Conservation (phyloP, 2,797 vertebrate species). For the Trachurus trachurus region DNA sequence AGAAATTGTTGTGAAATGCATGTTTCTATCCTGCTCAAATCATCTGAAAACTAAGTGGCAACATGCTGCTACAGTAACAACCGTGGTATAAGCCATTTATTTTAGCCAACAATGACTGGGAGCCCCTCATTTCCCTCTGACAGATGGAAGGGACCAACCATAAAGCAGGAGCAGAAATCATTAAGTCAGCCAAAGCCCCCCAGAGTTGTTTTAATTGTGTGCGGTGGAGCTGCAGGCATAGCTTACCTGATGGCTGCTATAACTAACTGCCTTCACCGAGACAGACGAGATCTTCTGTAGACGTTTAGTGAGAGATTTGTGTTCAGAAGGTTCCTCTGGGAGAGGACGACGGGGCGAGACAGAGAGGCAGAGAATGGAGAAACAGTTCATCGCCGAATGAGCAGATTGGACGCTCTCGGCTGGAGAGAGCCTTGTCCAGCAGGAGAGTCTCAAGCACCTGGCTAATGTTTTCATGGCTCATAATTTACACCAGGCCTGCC, state of each 20-base stretch:
- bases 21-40: constrained; percentile 12
- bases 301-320: constrained; percentile 79
- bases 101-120: constrained; percentile 73
- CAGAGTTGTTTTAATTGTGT: constrained; percentile 80
- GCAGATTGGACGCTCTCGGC: constrained; percentile 70
- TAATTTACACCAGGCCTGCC: constrained; percentile 71
- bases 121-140: constrained; percentile 75
- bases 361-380: constrained; percentile 42
- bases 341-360: constrained; percentile 49
- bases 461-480: constrained; percentile 81
- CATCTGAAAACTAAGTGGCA: constrained; percentile 40
- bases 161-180: constrained; percentile 80
- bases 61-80: constrained; percentile 51
- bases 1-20: too few relatives aligned
- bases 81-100: constrained; percentile 58
- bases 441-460: constrained; percentile 80
- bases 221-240: constrained; percentile 65
- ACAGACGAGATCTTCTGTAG: constrained; percentile 69
- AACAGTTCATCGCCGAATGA: constrained; percentile 49
- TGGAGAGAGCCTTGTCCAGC: constrained; percentile 63
- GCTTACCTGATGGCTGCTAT: constrained; percentile 78
- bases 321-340: constrained; percentile 60
- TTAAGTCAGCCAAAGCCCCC: constrained; percentile 79
- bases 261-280: constrained; percentile 74
- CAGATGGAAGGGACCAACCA: constrained; percentile 80